Evolutionary conservation across 2,888 invertebrate species (phyloP).

Genomic region (Cristatella mucedo): DNA sequence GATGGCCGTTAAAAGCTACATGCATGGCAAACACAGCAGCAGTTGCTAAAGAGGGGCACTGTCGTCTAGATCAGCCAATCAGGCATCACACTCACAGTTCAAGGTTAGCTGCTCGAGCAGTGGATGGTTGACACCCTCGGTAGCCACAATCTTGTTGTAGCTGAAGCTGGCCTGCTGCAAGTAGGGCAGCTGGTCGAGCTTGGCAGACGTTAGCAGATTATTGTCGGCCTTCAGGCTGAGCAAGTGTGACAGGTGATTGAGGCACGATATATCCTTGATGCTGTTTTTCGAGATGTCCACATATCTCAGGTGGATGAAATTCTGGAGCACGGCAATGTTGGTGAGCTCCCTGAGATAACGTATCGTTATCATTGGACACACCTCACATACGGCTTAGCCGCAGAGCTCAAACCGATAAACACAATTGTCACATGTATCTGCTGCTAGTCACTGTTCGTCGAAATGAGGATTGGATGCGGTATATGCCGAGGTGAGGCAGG

Average conservation of each 20-base stretch:
- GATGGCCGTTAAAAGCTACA: too few species aligned
- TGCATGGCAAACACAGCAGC: not conserved
- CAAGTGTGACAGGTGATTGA: slow-evolving; percentile 16
- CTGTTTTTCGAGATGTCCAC: slow-evolving; percentile 34
- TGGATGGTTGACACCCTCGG: slow-evolving; percentile 35
- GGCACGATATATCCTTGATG: slow-evolving; percentile 29
- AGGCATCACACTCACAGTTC: slow-evolving; percentile 25
- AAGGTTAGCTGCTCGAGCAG: slow-evolving; percentile 32
- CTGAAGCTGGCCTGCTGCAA: slow-evolving; percentile 33
- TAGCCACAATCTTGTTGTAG: slow-evolving; percentile 30
- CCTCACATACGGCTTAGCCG: too few species aligned
- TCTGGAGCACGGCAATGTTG: slow-evolving; percentile 27
- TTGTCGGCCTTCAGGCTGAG: slow-evolving; percentile 21
- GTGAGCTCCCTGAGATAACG: slow-evolving; percentile 31
- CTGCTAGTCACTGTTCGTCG: too few species aligned
- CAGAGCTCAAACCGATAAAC: too few species aligned
- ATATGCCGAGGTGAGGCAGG: too few species aligned
- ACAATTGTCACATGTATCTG: too few species aligned
- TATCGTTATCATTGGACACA: too few species aligned
- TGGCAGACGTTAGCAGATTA: slow-evolving; percentile 27
- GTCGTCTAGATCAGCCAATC: not conserved
- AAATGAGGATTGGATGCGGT: too few species aligned
- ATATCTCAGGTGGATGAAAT: slow-evolving; percentile 37
- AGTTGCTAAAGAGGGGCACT: not conserved
- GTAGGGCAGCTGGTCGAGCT: slow-evolving; percentile 32